Evolutionary conservation across 2,888 invertebrate genomes (phyloP).

Genomic region (Macrosoma leucophasiata): DNA sequence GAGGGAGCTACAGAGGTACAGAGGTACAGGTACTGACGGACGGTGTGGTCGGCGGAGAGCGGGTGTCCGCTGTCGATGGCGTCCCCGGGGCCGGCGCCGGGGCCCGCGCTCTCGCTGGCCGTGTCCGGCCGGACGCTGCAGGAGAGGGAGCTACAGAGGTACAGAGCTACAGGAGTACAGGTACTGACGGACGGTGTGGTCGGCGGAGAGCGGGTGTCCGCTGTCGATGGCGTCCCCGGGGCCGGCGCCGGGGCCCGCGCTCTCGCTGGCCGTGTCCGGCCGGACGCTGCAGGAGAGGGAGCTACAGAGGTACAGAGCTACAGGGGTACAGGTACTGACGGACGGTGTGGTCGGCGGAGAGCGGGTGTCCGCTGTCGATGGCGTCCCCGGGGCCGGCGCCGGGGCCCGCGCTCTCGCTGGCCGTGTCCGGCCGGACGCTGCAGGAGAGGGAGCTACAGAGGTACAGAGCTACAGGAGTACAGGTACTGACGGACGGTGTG

Average conservation of each 20-base stretch:
- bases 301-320: too few relatives aligned
- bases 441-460: too few relatives aligned
- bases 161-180: too few relatives aligned
- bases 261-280: constrained; percentile 90
- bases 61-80: constrained; percentile 87
- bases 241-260: too few relatives aligned
- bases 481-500: constrained; percentile 87
- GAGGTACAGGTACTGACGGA: constrained; percentile 83
- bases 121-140: constrained; percentile 92
- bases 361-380: constrained; percentile 86
- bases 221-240: constrained; percentile 89
- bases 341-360: constrained; percentile 89
- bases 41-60: constrained; percentile 87
- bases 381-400: too few relatives aligned
- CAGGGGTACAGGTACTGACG: constrained; percentile 82
- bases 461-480: too few relatives aligned
- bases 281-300: constrained; percentile 90
- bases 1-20: too few relatives aligned
- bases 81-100: too few relatives aligned
- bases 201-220: constrained; percentile 84
- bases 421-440: constrained; percentile 89
- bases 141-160: too few relatives aligned
- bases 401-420: constrained; percentile 88
- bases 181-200: constrained; percentile 88
- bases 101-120: constrained; percentile 87